Base-by-base conservation (phyloP, 2,888 invertebrate species). In the Andrena dorsata region DNA sequence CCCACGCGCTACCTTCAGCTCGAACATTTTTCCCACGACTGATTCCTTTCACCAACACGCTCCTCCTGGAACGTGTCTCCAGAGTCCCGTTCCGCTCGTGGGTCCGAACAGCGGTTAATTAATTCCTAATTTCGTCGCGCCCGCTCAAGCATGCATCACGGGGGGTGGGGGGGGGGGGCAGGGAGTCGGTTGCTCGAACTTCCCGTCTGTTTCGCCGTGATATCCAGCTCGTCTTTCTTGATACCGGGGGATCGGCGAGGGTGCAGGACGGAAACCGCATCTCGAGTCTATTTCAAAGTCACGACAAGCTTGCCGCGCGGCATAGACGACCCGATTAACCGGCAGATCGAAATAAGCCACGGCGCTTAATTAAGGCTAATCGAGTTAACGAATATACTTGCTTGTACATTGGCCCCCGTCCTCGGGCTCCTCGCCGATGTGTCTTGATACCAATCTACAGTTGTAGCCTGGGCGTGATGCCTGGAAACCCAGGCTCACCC, bases 301-400 rank as follows among this genome's bases (percentile, higher is more conserved):
- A 78, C 75, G 80, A 63, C 72, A 71, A 76, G 47, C 71, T 28
- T 32, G 30, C 64, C 47, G 56, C 58, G 30, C 72, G 66, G 56
- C 68, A 56, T 71, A 83, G 83, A 74, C 78, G 82, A 84, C 77
- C 77, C 86, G 86, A 86, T 86, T 86, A 86, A 74, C 75, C 84
- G 80, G 68, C 84, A 86, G 84, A 86, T 86, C 86, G 86, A 82
- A 86, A 86, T 86, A 86, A 86, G 86, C 86, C 69, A 56, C 60
- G 74, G 73, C 82, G 86, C 84, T 86, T 86, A 86, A 86, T 86
- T 86, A 86, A 86, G 73, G 84, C 84, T 86, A 86, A 86, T 86
- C 86, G 86, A 86, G 86, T 86, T 86, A 86, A 86, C 86, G 86
- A 86, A 86, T 83, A 86, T 80, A 86, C 83, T 80, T 77, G 86